Evolutionary conservation across 2,797 vertebrate species (phyloP), one percentile per base, ranked within the genome.

Genomic region (Chiroxiphia lanceolata): DNA sequence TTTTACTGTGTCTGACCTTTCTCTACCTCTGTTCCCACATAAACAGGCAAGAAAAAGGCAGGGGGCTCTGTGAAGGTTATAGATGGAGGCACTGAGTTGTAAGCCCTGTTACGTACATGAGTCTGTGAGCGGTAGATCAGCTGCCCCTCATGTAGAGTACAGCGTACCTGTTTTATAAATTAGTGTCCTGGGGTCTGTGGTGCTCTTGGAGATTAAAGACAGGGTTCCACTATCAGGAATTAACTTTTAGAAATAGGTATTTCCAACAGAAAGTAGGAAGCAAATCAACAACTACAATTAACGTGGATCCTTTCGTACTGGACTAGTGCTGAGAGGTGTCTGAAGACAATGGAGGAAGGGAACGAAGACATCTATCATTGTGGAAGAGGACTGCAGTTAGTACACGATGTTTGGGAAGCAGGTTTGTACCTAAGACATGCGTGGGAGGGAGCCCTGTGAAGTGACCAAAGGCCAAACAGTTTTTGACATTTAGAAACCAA

Each of bases 31-130:
- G 21, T 15, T 19, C 6, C 31, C 31, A 19, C 3, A 12, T 11
- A 51, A 64, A n/a, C 21, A 48, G 40, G 42, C 27, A 40, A 5
- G 45, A 10, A 51, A 51, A 68, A 40, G 47, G 8, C 54, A 40
- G 26, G 8, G 11, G 84, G 12, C 48, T 87, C 44, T 50, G 5
- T 63, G 75, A 45, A 50, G 53, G 15, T 38, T 6, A 2, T 27
- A 61, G 27, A 19, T 60, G 18, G n/a, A 74, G 64, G 17, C 78
- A 53, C 0, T 16, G 14, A 70, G 29, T 51, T 61, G 13, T 27
- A 40, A 68, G 36, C 54, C 26, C 44, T 47, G 26, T 25, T 57
- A 23, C 0, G 0, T 13, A 6, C 0, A 0, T 19, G 11, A 42
- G 8, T 53, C 59, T 56, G 1, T 59, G 36, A 63, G 40, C 7